phyloP scores from a whole-genome alignment of 2,113 vertebrate species.

The Oxyruncus cristatus region DNA sequence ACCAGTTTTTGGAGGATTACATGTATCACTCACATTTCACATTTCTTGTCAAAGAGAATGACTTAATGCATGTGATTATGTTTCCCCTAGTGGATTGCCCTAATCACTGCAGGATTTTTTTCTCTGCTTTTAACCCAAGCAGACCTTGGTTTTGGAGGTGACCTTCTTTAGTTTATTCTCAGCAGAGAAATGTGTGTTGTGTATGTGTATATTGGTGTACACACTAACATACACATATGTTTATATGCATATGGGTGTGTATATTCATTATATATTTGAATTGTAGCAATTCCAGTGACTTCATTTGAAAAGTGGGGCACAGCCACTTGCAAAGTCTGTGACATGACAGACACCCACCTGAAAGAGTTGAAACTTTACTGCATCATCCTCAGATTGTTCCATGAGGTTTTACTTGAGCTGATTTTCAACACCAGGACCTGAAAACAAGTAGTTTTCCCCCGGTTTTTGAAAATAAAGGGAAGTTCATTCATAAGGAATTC shows the following conservation, averaged over 20 bases:
- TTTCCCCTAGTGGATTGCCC: constrained; percentile 52
- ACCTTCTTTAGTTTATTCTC: neutral
- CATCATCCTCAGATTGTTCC: neutral
- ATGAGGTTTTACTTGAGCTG: neutral
- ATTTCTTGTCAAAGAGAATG: neutral
- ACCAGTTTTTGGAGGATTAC: neutral
- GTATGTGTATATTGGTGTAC: neutral
- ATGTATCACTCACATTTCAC: neutral
- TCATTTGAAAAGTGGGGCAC: neutral
- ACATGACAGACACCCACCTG: neutral
- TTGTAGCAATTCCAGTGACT: neutral
- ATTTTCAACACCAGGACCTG: neutral
- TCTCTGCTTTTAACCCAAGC: neutral
- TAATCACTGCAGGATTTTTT: neutral
- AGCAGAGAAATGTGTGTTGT: neutral
- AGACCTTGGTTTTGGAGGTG: neutral
- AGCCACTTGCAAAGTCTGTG: neutral
- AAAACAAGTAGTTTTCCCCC: neutral
- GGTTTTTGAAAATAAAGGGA: neutral
- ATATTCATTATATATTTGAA: neutral
- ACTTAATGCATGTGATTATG: constrained; percentile 25
- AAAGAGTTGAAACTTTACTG: neutral
- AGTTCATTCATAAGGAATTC: constrained; percentile 5
- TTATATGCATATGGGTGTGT: neutral
- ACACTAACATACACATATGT: neutral